Percentiles rank a stretch among this genome's conserved stretches.
Conservation (phyloP, 2,797 vertebrate genomes). For the Fistularia tabacaria region DNA sequence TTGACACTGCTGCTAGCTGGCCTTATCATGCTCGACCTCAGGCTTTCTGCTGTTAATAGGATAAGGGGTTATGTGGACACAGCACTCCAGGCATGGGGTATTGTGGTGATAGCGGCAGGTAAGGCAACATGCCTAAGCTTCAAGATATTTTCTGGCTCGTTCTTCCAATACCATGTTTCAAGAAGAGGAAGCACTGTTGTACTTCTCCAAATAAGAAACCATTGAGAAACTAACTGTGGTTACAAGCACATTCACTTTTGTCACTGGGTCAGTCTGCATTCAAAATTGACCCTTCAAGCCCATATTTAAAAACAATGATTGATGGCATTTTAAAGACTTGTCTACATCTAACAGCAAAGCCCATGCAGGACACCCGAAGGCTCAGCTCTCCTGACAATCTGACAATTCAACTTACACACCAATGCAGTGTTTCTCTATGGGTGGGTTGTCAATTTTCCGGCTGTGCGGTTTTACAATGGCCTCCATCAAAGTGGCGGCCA, state of each 20-base stretch:
- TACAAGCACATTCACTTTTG: neutral
- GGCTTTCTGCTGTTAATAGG: constrained; percentile 59
- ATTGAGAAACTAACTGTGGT: constrained; percentile 32
- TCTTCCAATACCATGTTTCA: no score
- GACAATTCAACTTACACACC: constrained; percentile 35
- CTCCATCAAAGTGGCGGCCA: no score
- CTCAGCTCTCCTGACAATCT: constrained; percentile 40
- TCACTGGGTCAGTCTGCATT: neutral
- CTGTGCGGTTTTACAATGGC: constrained; percentile 56
- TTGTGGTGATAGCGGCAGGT: constrained; percentile 4
- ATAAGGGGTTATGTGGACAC: constrained; percentile 60
- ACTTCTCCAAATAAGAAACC: constrained; percentile 27
- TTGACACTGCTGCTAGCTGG: constrained; percentile 41
- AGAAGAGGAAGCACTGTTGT: constrained; percentile 30
- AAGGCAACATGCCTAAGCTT: constrained; percentile 8
- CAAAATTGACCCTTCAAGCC: neutral
- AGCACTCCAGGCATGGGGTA: constrained; percentile 9
- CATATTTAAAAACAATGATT: neutral
- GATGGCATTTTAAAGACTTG: constrained; percentile 33
- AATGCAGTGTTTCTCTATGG: constrained; percentile 56
- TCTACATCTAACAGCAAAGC: constrained; percentile 50
- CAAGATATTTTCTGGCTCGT: neutral
- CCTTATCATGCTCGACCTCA: constrained; percentile 28
- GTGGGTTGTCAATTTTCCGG: constrained; percentile 63
- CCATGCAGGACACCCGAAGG: constrained; percentile 36